These are phyloP conservation scores for Mus minutoides DNA, from an alignment of 2,797 vertebrate species.

Conservation along the genomic window DNA sequence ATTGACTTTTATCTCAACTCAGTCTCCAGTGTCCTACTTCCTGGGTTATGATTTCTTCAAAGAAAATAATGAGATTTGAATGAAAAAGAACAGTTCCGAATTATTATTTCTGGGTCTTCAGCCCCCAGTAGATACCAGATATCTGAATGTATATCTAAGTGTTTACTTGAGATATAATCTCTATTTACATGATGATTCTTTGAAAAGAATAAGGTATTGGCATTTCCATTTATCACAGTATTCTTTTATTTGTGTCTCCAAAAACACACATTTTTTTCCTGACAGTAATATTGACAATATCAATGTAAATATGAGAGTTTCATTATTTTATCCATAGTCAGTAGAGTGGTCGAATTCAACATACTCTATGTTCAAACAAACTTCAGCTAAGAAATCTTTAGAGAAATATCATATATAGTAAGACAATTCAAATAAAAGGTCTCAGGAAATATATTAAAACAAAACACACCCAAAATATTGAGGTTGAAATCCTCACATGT, in stretches of 20 bases:
- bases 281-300: slow-evolving; percentile 61
- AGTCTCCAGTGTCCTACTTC: neutral
- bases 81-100: neutral
- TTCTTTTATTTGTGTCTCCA: slow-evolving; percentile 51
- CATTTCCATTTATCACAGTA: slow-evolving; percentile 35
- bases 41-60: slow-evolving; percentile 46
- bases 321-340: slow-evolving; percentile 65
- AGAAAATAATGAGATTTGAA: slow-evolving; percentile 44
- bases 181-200: neutral
- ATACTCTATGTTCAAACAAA: slow-evolving; percentile 55
- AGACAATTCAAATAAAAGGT: slow-evolving; percentile 40
- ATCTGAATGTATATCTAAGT: neutral
- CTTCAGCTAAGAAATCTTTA: slow-evolving; percentile 50
- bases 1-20: slow-evolving; percentile 48
- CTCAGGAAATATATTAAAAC: slow-evolving; percentile 24
- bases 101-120: slow-evolving; percentile 15
- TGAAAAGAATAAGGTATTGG: slow-evolving; percentile 32
- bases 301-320: slow-evolving; percentile 59
- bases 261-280: slow-evolving; percentile 43
- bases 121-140: neutral
- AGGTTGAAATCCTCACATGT: neutral
- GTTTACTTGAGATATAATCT: neutral
- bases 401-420: slow-evolving; percentile 25
- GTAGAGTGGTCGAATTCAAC: slow-evolving; percentile 41
- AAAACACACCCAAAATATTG: neutral